Conservation (phyloP, 1,140 invertebrate species). For the Calephelis nemesis region DNA sequence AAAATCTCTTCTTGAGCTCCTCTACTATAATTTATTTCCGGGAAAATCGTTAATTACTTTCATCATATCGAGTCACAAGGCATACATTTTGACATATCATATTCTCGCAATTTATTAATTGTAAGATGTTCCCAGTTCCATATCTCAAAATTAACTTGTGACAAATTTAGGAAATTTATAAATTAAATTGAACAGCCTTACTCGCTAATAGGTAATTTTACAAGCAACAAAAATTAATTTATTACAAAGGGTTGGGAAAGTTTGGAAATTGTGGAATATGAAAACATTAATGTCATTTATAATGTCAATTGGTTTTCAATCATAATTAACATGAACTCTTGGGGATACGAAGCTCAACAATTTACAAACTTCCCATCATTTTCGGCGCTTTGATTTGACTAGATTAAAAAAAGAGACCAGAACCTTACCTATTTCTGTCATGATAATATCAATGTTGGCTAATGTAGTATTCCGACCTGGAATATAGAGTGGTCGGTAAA, state of each 20-base stretch:
- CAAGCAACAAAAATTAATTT: conserved; percentile 19
- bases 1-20: too few species aligned
- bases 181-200: conserved; percentile 21
- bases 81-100: conserved; percentile 1
- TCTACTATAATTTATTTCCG: not conserved
- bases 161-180: conserved; percentile 22
- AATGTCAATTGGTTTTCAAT: conserved; percentile 17
- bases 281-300: conserved; percentile 17
- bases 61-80: not conserved
- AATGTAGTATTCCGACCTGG: too few species aligned
- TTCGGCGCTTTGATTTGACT: not conserved
- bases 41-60: not conserved
- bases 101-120: conserved; percentile 12
- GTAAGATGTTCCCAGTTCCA: conserved; percentile 16
- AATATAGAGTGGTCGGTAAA: too few species aligned
- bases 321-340: conserved; percentile 15
- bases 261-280: conserved; percentile 13
- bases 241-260: conserved; percentile 19
- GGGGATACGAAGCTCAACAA: not conserved
- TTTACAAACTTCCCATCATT: not conserved
- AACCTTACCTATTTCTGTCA: too few species aligned
- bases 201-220: conserved; percentile 24
- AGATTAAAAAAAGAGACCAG: not conserved
- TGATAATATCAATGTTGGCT: too few species aligned
- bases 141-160: conserved; percentile 25